These are phyloP conservation scores for Dicranocentrus wangi DNA, from an alignment of 2,888 invertebrate species.

Conservation along the genomic window DNA sequence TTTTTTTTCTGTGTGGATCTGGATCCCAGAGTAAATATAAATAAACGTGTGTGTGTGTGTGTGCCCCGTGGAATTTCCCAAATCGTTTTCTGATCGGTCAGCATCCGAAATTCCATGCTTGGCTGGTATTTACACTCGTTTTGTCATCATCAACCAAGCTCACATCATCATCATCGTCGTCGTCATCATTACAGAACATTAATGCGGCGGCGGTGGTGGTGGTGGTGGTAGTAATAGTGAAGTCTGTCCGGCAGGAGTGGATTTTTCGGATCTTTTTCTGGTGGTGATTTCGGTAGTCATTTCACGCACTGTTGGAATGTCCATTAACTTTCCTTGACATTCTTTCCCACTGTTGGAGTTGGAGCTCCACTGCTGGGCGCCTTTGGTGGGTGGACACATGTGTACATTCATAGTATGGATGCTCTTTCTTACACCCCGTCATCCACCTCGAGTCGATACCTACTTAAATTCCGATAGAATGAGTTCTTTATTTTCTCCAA, in stretches of 20 bases:
- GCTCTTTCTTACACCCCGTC: conserved; percentile 25
- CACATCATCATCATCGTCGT: too few species aligned
- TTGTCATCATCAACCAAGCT: conserved; percentile 59
- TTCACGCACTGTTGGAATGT: conserved; percentile 63
- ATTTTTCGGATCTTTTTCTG: conserved; percentile 53
- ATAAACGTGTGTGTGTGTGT: too few species aligned
- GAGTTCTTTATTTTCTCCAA: background rate
- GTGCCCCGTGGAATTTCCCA: conserved; percentile 63
- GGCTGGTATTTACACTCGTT: conserved; percentile 60
- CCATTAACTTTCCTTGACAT: conserved; percentile 60
- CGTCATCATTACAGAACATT: conserved; percentile 58
- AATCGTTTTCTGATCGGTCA: conserved; percentile 72
- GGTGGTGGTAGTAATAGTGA: too few species aligned
- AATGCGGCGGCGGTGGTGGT: conserved; percentile 55
- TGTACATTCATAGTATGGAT: conserved; percentile 30
- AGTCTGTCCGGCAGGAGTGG: too few species aligned
- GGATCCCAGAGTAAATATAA: too few species aligned
- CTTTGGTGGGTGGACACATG: conserved; percentile 52
- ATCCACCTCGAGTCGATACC: too few species aligned
- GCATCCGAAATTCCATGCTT: conserved; percentile 48
- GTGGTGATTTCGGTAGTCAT: conserved; percentile 60
- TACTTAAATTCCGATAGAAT: background rate
- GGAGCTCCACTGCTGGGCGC: conserved; percentile 9
- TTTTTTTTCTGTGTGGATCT: too few species aligned
- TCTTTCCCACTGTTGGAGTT: conserved; percentile 27